Base-by-base conservation (phyloP, 2,888 invertebrate species). In the Thera obeliscata region DNA sequence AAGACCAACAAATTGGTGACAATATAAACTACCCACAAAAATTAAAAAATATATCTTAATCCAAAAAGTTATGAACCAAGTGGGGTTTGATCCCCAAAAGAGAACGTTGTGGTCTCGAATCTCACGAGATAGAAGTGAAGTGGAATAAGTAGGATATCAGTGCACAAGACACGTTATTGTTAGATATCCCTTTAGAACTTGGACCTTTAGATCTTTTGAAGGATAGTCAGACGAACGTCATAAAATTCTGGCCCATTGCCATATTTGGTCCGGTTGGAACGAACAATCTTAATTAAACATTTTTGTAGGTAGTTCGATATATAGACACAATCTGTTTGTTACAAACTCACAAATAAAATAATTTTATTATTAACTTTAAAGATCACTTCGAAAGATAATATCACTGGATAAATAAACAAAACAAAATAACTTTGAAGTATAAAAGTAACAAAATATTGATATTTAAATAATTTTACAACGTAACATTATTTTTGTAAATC, bases 381-480 rank as follows among this genome's bases (percentile, higher is more conserved):
- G 81, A 85, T 85, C 82, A 82, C 79, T 80, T 78, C 65, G 64
- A 79, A 78, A 75, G 70, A 77, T 71, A 81, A 80, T 83, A 84
- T 84, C 86, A 84, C 87, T 85, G 84, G 78, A 72, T 67, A 67
- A 67, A 60, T 72, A 70, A 75, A 66, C 59, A 71, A 66, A 36
- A 67, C 33, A 68, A 71, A 63, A 54, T 63, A 56, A 68, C 56
- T 68, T 70, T 70, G 58, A 75, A 79, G 74, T 83, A 84, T 75
- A 86, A 84, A 83, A 84, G 79, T 87, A 86, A 85, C 83, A 85
- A 85, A 78, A 68, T 67, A 71, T 54, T 71, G 46, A 64, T 38
- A 43, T 60, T 59, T 54, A 46, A 33, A 55, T 54, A 41, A 50
- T 43, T 59, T 46, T 36, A 49, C 49, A 66, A 61, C 36, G 36